Evolutionary conservation across 2,113 vertebrate genomes (phyloP).

Genomic region (Chunga burmeisteri): DNA sequence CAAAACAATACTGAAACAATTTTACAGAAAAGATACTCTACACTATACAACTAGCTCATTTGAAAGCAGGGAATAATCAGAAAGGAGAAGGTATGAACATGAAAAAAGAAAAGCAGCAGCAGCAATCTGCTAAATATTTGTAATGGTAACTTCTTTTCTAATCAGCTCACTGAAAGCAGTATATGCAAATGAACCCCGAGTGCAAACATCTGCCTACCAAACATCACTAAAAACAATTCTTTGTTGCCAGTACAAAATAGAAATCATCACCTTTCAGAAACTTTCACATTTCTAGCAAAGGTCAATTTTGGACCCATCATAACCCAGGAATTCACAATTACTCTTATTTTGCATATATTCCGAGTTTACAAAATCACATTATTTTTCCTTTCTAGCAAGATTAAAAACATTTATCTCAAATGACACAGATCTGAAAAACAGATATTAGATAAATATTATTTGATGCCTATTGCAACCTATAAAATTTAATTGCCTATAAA

Average conservation of each 20-base stretch:
- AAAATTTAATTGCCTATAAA: background rate
- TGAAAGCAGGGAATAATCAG: background rate
- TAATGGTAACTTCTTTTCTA: background rate
- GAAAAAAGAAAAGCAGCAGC: background rate
- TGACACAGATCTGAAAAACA: background rate
- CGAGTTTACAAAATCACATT: background rate
- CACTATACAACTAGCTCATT: background rate
- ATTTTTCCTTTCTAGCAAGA: background rate
- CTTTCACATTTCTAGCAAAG: background rate
- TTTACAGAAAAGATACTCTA: background rate
- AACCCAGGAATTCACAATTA: background rate
- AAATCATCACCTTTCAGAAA: background rate
- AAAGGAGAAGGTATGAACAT: background rate
- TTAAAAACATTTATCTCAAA: background rate
- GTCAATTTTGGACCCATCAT: background rate
- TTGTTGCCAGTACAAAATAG: background rate
- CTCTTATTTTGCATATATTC: background rate
- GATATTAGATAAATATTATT: background rate
- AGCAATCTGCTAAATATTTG: background rate
- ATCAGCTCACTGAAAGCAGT: background rate
- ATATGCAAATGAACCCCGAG: background rate
- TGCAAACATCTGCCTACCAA: background rate
- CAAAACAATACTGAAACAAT: background rate
- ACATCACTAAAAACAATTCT: background rate
- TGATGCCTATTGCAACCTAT: background rate